Percentiles rank a stretch among this genome's conserved stretches.
phyloP scores from a whole-genome alignment of 2,797 vertebrate genomes.

The Scolopax rusticola region DNA sequence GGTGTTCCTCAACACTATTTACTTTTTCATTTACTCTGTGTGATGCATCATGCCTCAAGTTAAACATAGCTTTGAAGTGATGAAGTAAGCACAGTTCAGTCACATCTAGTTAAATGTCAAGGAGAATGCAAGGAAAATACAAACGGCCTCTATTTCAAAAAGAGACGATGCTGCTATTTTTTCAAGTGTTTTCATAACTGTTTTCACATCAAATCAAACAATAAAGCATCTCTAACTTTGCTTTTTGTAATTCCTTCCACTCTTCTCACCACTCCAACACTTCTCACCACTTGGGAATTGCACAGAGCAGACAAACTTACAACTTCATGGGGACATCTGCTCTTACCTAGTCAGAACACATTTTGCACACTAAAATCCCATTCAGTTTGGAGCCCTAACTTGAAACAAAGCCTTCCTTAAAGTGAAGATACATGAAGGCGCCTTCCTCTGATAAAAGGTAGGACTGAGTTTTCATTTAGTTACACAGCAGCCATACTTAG shows the following conservation, averaged over 20 bases:
- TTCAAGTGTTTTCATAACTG: background rate
- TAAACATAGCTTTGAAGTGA: background rate
- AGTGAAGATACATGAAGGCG: background rate
- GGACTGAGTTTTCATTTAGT: background rate
- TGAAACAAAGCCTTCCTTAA: background rate
- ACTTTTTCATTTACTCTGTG: background rate
- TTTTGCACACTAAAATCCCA: background rate
- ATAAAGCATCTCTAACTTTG: background rate
- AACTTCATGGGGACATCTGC: rapidly evolving
- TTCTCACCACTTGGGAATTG: rapidly evolving
- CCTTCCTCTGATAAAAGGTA: background rate
- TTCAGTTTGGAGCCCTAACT: background rate
- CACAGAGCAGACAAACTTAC: background rate
- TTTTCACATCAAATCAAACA: background rate
- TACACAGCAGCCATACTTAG: background rate
- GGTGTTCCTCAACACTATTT: background rate
- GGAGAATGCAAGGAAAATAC: background rate
- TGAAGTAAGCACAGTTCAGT: background rate
- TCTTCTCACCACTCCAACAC: background rate
- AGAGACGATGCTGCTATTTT: background rate
- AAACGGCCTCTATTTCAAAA: background rate
- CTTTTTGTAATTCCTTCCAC: background rate
- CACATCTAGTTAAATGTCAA: background rate
- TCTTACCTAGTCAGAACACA: background rate
- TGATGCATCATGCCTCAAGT: background rate